A percentile compares a stretch with the other conserved stretches of the same genome.
Evolutionary conservation across 2,888 invertebrate species (phyloP).

Genomic region (Microplitis manilae): DNA sequence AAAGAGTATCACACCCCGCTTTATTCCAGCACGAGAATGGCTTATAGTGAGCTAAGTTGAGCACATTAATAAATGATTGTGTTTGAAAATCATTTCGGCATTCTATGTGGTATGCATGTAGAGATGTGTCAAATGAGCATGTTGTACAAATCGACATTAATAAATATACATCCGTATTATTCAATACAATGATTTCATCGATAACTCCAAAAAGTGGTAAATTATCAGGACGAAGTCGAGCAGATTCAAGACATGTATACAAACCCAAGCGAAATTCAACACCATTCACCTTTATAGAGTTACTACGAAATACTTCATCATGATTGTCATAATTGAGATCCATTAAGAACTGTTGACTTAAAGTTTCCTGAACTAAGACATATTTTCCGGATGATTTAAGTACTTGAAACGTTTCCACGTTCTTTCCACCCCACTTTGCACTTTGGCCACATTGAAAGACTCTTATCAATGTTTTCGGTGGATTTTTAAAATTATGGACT

Average conservation of each 20-base stretch:
- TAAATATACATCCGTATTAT: neutral
- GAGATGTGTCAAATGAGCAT: neutral
- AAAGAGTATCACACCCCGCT: neutral
- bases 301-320: neutral
- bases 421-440: no score
- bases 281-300: neutral
- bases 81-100: neutral
- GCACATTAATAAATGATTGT: neutral
- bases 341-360: neutral
- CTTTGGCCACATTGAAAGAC: no score
- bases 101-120: neutral
- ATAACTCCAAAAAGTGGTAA: neutral
- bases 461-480: no score
- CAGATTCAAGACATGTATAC: neutral
- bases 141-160: neutral
- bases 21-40: neutral
- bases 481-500: no score
- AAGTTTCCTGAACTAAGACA: neutral
- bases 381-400: no score
- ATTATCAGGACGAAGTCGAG: neutral
- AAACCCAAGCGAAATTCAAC: neutral
- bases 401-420: no score
- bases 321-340: slow-evolving; percentile 1
- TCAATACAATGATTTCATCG: neutral
- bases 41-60: neutral